These are phyloP conservation scores for Lysandra coridon DNA, from an alignment of 2,888 invertebrate species.

Conservation along the genomic window DNA sequence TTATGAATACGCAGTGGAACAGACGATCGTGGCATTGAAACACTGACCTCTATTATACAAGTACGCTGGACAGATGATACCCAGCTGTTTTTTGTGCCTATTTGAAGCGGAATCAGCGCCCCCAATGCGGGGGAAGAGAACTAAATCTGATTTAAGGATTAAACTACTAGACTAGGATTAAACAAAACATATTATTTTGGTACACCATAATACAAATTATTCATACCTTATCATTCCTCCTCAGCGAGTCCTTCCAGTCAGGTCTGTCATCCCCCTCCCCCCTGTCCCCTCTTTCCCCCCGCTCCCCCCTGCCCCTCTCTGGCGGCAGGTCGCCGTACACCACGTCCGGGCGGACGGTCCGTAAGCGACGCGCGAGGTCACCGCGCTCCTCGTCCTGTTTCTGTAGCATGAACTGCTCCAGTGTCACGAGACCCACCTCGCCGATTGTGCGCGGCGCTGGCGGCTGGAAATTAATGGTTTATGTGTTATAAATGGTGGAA, in stretches of 20 bases:
- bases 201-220: too few species aligned
- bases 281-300: conserved; percentile 41
- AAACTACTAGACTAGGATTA: too few species aligned
- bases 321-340: conserved; percentile 72
- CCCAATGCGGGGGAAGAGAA: too few species aligned
- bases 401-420: conserved; percentile 89
- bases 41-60: too few species aligned
- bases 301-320: conserved; percentile 33
- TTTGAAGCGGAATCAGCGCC: too few species aligned
- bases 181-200: too few species aligned
- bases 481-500: too few species aligned
- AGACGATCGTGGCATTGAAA: too few species aligned
- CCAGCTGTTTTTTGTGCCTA: too few species aligned
- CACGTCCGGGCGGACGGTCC: conserved; percentile 75
- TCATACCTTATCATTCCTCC: conserved; percentile 73
- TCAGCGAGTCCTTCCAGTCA: conserved; percentile 78
- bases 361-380: conserved; percentile 44
- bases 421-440: conserved; percentile 85
- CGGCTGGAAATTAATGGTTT: conserved; percentile 34
- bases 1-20: too few species aligned
- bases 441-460: conserved; percentile 47
- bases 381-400: conserved; percentile 85
- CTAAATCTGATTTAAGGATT: too few species aligned
- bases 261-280: conserved; percentile 58
- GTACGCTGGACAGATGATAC: too few species aligned